Evolutionary conservation across 2,113 vertebrate genomes (phyloP).

Genomic region (Actenoides hombroni): DNA sequence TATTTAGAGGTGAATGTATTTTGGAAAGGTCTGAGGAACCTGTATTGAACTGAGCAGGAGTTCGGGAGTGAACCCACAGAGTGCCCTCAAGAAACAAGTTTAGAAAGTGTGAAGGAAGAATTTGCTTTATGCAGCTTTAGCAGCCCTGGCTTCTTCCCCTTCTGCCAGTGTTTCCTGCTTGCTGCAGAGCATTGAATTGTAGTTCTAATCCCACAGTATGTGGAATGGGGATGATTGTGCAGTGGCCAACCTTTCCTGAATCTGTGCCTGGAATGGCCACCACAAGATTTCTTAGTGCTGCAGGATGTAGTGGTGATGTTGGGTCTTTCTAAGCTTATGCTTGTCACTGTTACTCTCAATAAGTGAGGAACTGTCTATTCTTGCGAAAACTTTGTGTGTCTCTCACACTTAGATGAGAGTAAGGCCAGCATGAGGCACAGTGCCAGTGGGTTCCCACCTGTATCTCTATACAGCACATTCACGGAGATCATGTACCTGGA

Average conservation of each 20-base stretch:
- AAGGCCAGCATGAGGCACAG: background rate
- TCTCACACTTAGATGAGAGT: background rate
- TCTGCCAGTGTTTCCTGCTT: background rate
- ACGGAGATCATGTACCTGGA: rapidly evolving
- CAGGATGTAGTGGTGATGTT: background rate
- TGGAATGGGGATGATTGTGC: background rate
- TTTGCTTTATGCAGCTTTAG: background rate
- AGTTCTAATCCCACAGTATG: background rate
- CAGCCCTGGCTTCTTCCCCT: background rate
- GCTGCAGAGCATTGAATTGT: background rate
- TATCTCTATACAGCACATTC: rapidly evolving
- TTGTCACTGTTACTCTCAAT: background rate
- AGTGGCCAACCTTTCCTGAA: background rate
- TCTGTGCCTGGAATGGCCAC: background rate
- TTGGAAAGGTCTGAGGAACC: background rate
- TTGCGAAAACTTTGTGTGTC: background rate
- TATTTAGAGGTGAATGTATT: background rate
- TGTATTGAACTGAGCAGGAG: background rate
- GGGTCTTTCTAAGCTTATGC: background rate
- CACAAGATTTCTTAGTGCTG: background rate
- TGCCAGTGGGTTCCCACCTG: background rate
- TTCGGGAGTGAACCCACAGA: background rate
- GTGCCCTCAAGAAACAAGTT: background rate
- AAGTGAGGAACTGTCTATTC: background rate
- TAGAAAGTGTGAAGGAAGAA: background rate